Conservation (phyloP, 2,888 invertebrate species). For the Mimumesa dahlbomi region DNA sequence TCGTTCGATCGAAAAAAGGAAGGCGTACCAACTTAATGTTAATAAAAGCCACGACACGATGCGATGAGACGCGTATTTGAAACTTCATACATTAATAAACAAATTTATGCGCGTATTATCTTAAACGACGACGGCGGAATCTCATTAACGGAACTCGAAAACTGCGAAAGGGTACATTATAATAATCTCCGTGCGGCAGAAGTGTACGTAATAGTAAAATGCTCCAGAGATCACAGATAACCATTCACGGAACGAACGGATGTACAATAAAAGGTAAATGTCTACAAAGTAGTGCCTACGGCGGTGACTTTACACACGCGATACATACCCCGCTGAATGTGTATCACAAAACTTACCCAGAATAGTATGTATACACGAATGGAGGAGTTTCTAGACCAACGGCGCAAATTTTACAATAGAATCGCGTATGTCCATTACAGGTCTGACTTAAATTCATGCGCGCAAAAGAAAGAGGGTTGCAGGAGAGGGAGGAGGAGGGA, state of each 20-base stretch:
- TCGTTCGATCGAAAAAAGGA: too few species aligned
- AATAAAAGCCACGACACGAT: neutral
- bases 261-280: constrained; percentile 48
- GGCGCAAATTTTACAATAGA: neutral
- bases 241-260: constrained; percentile 46
- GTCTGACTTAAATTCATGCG: neutral
- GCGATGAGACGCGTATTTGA: neutral
- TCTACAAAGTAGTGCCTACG: constrained; percentile 35
- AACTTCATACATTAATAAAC: constrained; percentile 12
- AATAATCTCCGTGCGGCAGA: constrained; percentile 38
- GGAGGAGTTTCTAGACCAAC: too few species aligned
- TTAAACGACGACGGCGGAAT: constrained; percentile 31
- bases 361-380: too few species aligned
- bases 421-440: constrained; percentile 6
- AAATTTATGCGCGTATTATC: constrained; percentile 35
- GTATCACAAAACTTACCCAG: too few species aligned
- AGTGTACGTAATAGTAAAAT: constrained; percentile 37
- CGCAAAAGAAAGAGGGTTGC: constrained; percentile 1
- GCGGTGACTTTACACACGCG: constrained; percentile 15
- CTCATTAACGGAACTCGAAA: constrained; percentile 35
- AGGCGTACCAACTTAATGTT: too few species aligned
- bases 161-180: constrained; percentile 35
- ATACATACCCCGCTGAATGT: too few species aligned
- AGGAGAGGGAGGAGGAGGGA: constrained; percentile 2
- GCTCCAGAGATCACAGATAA: constrained; percentile 39